phyloP scores from a whole-genome alignment of 2,888 invertebrate genomes.

The Scaptomyza flava region DNA sequence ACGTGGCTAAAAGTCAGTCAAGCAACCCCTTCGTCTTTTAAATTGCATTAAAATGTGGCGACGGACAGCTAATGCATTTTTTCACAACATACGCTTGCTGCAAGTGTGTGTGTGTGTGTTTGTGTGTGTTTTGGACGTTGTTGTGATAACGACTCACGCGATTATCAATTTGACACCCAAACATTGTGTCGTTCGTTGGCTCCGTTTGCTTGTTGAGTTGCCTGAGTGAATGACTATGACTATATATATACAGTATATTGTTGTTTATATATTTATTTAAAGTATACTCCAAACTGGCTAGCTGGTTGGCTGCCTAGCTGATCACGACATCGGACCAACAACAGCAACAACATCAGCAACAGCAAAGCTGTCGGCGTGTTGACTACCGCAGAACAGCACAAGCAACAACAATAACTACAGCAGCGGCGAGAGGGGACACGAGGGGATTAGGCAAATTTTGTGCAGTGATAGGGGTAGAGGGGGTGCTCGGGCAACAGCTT shows the following conservation, averaged over 20 bases:
- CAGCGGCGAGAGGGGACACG: background rate
- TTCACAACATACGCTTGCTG: conserved; percentile 43
- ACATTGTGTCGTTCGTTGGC: conserved; percentile 62
- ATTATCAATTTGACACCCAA: conserved; percentile 81
- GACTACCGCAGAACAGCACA: conserved; percentile 37
- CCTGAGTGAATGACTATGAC: conserved; percentile 45
- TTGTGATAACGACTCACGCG: conserved; percentile 81
- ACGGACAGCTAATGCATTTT: conserved; percentile 73
- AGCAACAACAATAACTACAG: conserved; percentile 1
- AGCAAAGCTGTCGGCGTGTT: conserved; percentile 29
- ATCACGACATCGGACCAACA: conserved; percentile 60
- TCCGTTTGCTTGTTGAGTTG: conserved; percentile 20
- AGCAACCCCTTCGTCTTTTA: conserved; percentile 54
- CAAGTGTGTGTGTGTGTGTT: conserved; percentile 18
- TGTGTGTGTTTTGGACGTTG: conserved; percentile 48
- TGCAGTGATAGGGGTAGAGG: conserved; percentile 9
- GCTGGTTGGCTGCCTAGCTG: conserved; percentile 15
- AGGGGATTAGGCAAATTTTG: conserved; percentile 39
- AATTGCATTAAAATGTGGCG: conserved; percentile 72
- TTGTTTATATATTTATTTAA: background rate
- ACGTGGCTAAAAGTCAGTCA: conserved; percentile 34
- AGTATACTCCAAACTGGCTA: conserved; percentile 38
- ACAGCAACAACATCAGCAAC: conserved; percentile 46
- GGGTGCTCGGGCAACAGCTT: background rate
- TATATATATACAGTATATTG: background rate